phyloP scores from a whole-genome alignment of 2,113 vertebrate species.

The Hydropotes inermis region DNA sequence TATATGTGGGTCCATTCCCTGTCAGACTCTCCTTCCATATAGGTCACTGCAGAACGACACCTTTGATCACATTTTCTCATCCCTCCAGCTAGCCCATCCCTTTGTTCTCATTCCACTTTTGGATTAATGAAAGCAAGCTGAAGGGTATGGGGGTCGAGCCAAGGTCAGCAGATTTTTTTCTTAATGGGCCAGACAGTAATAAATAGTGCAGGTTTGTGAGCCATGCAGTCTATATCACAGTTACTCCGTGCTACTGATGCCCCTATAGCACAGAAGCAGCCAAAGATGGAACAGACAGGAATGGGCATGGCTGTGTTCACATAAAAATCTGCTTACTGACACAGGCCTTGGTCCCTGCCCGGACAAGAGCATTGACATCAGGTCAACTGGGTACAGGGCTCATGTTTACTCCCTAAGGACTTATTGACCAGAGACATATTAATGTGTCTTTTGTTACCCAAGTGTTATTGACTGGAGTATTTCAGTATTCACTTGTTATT shows the following conservation, averaged over 20 bases:
- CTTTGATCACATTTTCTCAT: background rate
- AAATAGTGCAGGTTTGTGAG: background rate
- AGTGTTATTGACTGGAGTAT: background rate
- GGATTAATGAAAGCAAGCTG: background rate
- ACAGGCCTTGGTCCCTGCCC: background rate
- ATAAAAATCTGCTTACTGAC: background rate
- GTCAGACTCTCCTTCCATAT: background rate
- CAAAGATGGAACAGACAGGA: background rate
- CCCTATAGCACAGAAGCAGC: fast-evolving
- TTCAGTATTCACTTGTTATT: background rate
- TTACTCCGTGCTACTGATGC: background rate
- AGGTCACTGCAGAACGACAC: background rate
- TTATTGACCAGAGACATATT: background rate
- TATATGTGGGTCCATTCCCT: background rate
- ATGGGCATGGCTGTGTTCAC: background rate
- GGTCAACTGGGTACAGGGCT: background rate
- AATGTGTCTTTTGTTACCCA: background rate
- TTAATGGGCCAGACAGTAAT: background rate
- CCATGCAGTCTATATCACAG: background rate
- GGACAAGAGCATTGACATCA: background rate
- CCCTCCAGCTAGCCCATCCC: background rate
- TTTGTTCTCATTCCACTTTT: background rate
- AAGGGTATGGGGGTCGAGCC: background rate
- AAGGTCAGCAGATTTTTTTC: background rate
- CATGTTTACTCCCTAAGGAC: background rate